Evolutionary conservation across 2,113 vertebrate species (phyloP).

Genomic region (Synodontis membranacea): DNA sequence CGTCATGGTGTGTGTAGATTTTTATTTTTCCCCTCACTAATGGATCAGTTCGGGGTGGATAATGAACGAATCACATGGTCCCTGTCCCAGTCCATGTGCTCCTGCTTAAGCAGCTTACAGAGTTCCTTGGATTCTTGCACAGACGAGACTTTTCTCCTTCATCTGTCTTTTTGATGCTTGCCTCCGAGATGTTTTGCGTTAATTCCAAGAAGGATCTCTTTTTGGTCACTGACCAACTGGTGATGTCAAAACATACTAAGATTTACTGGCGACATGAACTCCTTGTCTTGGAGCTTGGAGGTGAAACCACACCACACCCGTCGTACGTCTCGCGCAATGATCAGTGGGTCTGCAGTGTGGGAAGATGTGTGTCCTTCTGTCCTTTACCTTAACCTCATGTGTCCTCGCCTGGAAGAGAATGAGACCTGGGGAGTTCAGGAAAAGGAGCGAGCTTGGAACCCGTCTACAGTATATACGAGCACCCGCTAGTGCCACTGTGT

Average conservation of each 20-base stretch:
- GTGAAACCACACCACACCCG: constrained; percentile 12
- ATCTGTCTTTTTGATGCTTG: background rate
- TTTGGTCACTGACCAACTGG: background rate
- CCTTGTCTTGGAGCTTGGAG: background rate
- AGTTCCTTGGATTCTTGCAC: constrained; percentile 77
- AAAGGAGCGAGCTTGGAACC: background rate
- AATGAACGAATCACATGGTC: constrained; percentile 74
- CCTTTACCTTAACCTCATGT: background rate
- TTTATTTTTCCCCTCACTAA: background rate
- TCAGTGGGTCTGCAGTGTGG: background rate
- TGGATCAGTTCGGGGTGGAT: background rate
- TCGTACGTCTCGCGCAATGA: background rate
- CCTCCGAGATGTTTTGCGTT: background rate
- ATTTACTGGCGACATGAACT: constrained; percentile 22
- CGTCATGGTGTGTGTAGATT: background rate
- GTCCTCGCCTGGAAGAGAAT: background rate
- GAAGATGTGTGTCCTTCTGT: background rate
- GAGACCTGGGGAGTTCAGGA: background rate
- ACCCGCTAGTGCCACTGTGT: background rate
- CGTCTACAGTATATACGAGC: background rate
- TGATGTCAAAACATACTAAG: constrained; percentile 1
- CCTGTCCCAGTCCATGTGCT: constrained; percentile 62
- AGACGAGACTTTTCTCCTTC: constrained; percentile 41
- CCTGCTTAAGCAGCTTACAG: constrained; percentile 75
- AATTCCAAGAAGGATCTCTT: background rate